Base-by-base conservation (phyloP, 2,888 invertebrate species). In the Drosophila recens region DNA sequence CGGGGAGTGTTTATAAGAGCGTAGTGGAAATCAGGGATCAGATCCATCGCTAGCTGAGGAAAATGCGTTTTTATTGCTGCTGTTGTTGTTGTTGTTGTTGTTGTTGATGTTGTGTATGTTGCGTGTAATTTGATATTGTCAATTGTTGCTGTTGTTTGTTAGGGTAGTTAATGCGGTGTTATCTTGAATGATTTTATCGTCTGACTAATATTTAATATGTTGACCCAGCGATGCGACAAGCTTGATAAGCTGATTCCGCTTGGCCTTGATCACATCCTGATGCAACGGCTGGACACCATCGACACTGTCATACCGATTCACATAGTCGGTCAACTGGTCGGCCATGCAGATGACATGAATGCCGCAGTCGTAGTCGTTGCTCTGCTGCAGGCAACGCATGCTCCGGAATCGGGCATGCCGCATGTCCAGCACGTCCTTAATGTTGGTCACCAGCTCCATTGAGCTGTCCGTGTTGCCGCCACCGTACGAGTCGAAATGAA, bases 291-390 rank as follows among this genome's bases (percentile, higher is more conserved):
- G 87, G 20, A 90, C 85, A 4, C 87, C 90, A 57, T 90, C 89
- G 3, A 92, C 81, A 38, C 88, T 84, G 59, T 91, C 90, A 54
- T 72, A 90, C 11, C 90, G 87, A 77, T 91, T 90, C 20, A 91
- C 90, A 74, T 92, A 90, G 63, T 90, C 91, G 0, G 92, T 88
- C 66, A 92, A 78, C 30, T 90, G 90, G 92, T 98, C 97, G 0
- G 96, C 95, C 92, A 97, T 96, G 87, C 96, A 96, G 48, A 98
- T 94, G 4, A 98, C 96, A 93, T 97, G 96, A 61, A 98, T 94
- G 17, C 98, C 98, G 93, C 98, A 98, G 91, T 98, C 98, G 91
- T 97, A 97, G 8, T 96, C 95, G 92, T 98, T 98, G 54, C 94
- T 94, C 91, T 98, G 98, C 85, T 96, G 96, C 23, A 95, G 93